Conservation (phyloP, 2,113 vertebrate species). For the Oxyura jamaicensis region DNA sequence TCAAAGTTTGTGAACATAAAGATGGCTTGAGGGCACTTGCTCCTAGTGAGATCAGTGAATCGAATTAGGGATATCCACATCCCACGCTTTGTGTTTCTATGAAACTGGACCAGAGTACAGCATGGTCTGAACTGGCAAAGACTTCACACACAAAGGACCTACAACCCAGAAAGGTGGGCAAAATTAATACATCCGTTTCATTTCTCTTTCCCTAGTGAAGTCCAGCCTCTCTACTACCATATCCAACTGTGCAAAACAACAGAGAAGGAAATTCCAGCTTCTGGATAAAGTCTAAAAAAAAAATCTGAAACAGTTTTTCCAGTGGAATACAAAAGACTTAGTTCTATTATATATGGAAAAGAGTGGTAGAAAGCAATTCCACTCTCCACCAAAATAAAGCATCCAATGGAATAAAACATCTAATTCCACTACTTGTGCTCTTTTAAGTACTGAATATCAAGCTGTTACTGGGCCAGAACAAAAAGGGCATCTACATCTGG, state of each 20-base stretch:
- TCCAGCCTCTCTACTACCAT: background rate
- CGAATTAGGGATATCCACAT: background rate
- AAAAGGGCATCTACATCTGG: background rate
- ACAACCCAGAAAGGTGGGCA: background rate
- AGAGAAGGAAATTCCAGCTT: constrained; percentile 10
- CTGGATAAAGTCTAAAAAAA: background rate
- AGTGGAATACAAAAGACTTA: constrained; percentile 3
- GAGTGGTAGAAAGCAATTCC: background rate
- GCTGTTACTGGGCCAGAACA: background rate
- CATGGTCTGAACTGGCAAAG: background rate
- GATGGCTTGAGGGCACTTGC: background rate
- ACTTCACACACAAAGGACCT: background rate
- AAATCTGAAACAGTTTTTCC: constrained; percentile 25
- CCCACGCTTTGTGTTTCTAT: background rate
- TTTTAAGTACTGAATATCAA: background rate
- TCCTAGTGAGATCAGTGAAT: background rate
- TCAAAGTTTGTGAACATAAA: background rate
- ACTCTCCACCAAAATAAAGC: constrained; percentile 6
- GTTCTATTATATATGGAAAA: background rate
- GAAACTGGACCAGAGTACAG: background rate
- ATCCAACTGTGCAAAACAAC: constrained; percentile 25
- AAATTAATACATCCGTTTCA: background rate
- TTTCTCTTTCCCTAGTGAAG: constrained; percentile 22
- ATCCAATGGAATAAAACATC: background rate
- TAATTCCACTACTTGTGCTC: background rate